Evolutionary conservation across 2,113 vertebrate genomes (phyloP).

Genomic region (Pelvicachromis taeniatus): DNA sequence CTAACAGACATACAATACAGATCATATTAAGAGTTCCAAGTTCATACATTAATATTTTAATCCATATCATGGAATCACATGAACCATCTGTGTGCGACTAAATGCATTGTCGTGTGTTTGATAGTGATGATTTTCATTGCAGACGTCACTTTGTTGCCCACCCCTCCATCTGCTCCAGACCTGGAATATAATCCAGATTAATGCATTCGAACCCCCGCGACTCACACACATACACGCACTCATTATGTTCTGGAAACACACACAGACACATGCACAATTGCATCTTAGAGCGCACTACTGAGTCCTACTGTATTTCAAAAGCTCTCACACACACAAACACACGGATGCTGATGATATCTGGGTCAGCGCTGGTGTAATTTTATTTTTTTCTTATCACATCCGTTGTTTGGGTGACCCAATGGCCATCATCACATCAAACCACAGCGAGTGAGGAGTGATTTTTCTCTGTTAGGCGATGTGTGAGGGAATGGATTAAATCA

Average conservation of each 20-base stretch:
- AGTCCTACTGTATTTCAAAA: conserved; percentile 2
- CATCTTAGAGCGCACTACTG: conserved; percentile 1
- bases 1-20: background rate
- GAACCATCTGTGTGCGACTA: background rate
- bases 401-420: conserved; percentile 37
- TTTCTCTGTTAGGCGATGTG: background rate
- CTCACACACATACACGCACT: background rate
- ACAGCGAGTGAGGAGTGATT: background rate
- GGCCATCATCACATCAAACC: conserved; percentile 33
- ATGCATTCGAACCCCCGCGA: conserved; percentile 10
- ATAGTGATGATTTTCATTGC: background rate
- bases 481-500: conserved; percentile 40
- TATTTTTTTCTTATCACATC: background rate
- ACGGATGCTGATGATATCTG: conserved; percentile 30
- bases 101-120: background rate
- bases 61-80: background rate
- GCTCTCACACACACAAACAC: background rate
- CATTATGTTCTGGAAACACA: conserved; percentile 2
- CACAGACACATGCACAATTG: conserved; percentile 14
- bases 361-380: conserved; percentile 26
- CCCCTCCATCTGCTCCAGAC: conserved; percentile 60
- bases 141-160: conserved; percentile 32
- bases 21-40: background rate
- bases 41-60: background rate
- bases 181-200: conserved; percentile 74